Base-by-base conservation (phyloP, 2,797 vertebrate genomes). In the Nannoperca australis region DNA sequence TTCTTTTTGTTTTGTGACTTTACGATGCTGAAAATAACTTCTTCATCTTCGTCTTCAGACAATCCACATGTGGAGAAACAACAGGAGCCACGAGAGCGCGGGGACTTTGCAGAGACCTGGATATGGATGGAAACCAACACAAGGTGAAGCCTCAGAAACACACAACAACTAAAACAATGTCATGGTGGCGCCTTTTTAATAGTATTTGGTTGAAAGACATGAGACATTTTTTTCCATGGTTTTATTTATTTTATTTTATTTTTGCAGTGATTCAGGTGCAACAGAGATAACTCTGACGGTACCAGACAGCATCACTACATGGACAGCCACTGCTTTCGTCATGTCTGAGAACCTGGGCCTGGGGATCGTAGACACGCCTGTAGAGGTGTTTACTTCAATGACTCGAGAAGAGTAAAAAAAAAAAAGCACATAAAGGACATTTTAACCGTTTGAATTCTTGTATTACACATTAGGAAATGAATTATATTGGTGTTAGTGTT, bases 41-140 rank as follows among this genome's bases (percentile, higher is more conserved):
- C 0, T 0, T 1, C 4, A 0, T 0, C 0, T 4, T 0, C 8
- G 0, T n/a, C n/a, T n/a, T 1, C 3, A 1, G 30, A 30, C 0
- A 2, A 10, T 7, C 1, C 7, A 1, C 3, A 8, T 0, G 7
- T 2, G n/a, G 40, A 70, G n/a, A 22, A 55, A 17, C 1, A 24
- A 3, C 27, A 8, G 20, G 78, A 86, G 30, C 81, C 75, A 17
- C 91, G 60, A 14, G 88, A 95, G 71, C 94, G 96, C 65, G 92
- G 86, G 22, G 73, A 94, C 89, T 98, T 98, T 85, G 97, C 96
- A 40, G 97, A 98, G 90, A 97, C 97, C 5, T 98, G 97, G 97
- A 93, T 98, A 63, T 99, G 97, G 97, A 81, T 93, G 0, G 95
- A 97, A 58, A 69, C 71, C 38, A 82, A 92, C 68, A 95, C 84